A percentile compares a stretch with the other conserved stretches of the same genome.
phyloP scores from a whole-genome alignment of 2,113 vertebrate species.

The Eolophus roseicapilla region DNA sequence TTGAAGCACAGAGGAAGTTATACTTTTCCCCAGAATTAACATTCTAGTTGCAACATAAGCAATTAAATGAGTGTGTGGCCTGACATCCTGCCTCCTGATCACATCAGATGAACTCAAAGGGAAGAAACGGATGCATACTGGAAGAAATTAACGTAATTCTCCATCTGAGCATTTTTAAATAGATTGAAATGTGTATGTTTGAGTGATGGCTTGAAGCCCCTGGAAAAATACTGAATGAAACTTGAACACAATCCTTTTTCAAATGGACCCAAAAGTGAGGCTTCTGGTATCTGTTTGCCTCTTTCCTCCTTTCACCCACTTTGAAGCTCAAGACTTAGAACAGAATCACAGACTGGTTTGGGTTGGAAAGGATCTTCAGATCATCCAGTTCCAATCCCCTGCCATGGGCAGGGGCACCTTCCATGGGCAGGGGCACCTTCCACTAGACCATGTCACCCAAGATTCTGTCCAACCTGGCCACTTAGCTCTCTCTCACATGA shows the following conservation, averaged over 20 bases:
- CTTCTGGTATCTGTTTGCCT: neutral
- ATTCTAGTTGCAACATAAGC: neutral
- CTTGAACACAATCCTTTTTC: neutral
- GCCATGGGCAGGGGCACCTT: neutral
- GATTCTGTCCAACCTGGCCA: neutral
- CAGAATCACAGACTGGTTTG: neutral
- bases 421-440: too few species aligned
- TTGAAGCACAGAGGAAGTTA: neutral
- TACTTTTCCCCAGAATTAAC: neutral
- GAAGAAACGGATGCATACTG: neutral
- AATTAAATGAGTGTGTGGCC: neutral
- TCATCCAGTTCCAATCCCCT: neutral
- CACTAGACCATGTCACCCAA: neutral
- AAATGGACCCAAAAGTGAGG: neutral
- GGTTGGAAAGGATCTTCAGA: neutral
- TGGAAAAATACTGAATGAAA: neutral
- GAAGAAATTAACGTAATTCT: neutral
- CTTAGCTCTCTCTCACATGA: neutral
- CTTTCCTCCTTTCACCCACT: neutral
- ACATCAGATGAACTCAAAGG: neutral
- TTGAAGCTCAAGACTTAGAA: neutral
- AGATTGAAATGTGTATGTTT: neutral
- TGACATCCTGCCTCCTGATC: neutral
- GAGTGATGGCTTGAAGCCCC: neutral
- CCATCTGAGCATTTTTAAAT: neutral